phyloP scores from a whole-genome alignment of 92 coral and sea anemone genomes.

The Epizoanthus illoricatus region DNA sequence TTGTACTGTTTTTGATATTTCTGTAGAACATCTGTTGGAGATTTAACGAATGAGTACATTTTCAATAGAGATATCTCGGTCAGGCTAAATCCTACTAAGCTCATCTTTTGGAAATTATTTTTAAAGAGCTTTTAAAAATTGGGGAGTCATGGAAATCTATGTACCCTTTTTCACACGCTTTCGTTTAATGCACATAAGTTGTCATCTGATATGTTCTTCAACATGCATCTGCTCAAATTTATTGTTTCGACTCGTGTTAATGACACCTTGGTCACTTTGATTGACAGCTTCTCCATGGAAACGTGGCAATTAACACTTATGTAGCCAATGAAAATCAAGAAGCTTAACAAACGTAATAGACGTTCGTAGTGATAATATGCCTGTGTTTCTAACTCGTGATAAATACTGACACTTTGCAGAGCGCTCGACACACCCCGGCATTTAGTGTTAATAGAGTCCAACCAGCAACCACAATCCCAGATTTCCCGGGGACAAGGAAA shows the following conservation, averaged over 20 bases:
- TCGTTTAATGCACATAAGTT: constrained; percentile 56
- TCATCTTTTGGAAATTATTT: constrained; percentile 46
- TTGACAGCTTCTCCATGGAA: constrained; percentile 80
- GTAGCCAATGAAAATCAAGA: constrained; percentile 88
- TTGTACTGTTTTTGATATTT: constrained; percentile 41
- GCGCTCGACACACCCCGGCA: constrained; percentile 90
- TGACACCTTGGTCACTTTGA: constrained; percentile 77
- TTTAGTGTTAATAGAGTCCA: constrained; percentile 88
- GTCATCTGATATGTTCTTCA: constrained; percentile 81
- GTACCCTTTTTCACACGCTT: constrained; percentile 66
- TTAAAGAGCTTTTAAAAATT: constrained; percentile 47
- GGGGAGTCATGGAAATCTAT: constrained; percentile 52
- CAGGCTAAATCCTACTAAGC: constrained; percentile 36
- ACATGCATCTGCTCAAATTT: constrained; percentile 69
- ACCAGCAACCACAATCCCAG: constrained; percentile 50
- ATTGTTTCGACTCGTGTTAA: constrained; percentile 79
- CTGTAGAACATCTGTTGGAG: constrained; percentile 77
- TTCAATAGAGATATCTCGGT: constrained; percentile 20
- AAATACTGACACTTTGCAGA: constrained; percentile 97
- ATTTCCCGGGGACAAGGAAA: constrained; percentile 36
- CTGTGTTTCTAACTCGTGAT: constrained; percentile 97
- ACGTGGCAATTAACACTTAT: constrained; percentile 78
- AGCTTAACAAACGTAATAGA: constrained; percentile 90
- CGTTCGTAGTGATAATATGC: constrained; percentile 88
- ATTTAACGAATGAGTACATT: constrained; percentile 54